These are phyloP conservation scores for Eucidaris tribuloides DNA, from an alignment of 35 echinoderm and acorn worm genomes.

Conservation along the genomic window DNA sequence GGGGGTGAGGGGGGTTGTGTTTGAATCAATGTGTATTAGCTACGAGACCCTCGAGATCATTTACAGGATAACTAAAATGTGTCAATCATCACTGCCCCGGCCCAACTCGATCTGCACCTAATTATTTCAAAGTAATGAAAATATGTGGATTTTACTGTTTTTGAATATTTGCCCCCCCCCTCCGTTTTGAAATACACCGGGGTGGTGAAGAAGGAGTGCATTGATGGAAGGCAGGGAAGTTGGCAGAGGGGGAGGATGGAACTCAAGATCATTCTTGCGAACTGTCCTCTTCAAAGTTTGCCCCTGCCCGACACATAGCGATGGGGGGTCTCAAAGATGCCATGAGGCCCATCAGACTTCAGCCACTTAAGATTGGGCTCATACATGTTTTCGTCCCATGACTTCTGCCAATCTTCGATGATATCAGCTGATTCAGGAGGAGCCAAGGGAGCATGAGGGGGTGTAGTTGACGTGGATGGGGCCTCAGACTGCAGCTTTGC, in stretches of 20 bases:
- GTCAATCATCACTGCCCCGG: too few species aligned
- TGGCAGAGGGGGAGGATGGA: slow-evolving; percentile 37
- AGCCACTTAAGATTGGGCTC: slow-evolving; percentile 32
- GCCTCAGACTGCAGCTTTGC: slow-evolving; percentile 3
- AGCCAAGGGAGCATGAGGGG: not conserved
- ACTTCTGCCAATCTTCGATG: slow-evolving; percentile 49
- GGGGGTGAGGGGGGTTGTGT: too few species aligned
- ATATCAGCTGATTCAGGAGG: not conserved
- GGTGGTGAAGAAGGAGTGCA: slow-evolving; percentile 42
- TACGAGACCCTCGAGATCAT: too few species aligned
- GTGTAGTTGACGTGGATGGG: too few species aligned
- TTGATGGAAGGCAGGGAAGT: slow-evolving; percentile 38
- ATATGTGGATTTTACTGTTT: too few species aligned
- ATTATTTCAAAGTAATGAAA: too few species aligned
- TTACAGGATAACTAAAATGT: too few species aligned
- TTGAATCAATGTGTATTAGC: too few species aligned
- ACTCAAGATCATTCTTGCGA: slow-evolving; percentile 47
- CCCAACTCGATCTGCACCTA: too few species aligned
- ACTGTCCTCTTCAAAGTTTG: not conserved
- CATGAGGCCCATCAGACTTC: slow-evolving; percentile 56
- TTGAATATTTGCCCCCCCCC: too few species aligned
- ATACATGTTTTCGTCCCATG: slow-evolving; percentile 25
- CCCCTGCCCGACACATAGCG: not conserved
- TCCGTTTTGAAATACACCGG: slow-evolving; percentile 46
- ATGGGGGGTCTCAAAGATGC: slow-evolving; percentile 40